Conservation (phyloP, 1,140 invertebrate genomes). For the Hermetia illucens region DNA sequence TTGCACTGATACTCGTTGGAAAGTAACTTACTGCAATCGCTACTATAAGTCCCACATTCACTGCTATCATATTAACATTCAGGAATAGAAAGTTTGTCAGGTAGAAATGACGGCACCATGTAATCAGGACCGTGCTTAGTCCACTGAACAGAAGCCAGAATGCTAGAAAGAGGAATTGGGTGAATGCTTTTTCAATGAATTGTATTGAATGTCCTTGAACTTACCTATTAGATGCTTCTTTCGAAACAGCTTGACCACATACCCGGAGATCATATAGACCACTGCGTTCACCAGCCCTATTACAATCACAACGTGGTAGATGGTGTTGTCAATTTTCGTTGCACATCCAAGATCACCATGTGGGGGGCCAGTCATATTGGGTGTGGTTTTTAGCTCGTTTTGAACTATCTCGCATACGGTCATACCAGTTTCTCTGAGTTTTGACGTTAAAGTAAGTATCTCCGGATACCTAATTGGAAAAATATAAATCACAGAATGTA, state of each 20-base stretch:
- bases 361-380: too few relatives aligned
- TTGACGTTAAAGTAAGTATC: too few relatives aligned
- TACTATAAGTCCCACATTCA: conserved; percentile 11
- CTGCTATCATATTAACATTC: conserved; percentile 5
- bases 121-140: background rate
- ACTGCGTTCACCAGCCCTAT: background rate
- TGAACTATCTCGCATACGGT: too few relatives aligned
- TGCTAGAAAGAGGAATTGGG: background rate
- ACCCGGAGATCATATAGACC: background rate
- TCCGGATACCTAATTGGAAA: too few relatives aligned
- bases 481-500: too few relatives aligned
- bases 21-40: conserved; percentile 12
- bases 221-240: background rate
- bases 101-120: background rate
- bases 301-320: background rate
- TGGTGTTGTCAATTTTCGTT: background rate
- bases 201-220: background rate
- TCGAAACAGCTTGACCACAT: too few relatives aligned
- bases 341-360: background rate
- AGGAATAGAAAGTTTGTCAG: conserved; percentile 5
- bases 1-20: conserved; percentile 15
- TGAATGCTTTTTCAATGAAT: background rate
- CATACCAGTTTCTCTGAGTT: too few relatives aligned
- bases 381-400: too few relatives aligned
- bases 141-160: background rate